Evolutionary conservation across 2,113 vertebrate species (phyloP).

Genomic region (Rattus norvegicus): DNA sequence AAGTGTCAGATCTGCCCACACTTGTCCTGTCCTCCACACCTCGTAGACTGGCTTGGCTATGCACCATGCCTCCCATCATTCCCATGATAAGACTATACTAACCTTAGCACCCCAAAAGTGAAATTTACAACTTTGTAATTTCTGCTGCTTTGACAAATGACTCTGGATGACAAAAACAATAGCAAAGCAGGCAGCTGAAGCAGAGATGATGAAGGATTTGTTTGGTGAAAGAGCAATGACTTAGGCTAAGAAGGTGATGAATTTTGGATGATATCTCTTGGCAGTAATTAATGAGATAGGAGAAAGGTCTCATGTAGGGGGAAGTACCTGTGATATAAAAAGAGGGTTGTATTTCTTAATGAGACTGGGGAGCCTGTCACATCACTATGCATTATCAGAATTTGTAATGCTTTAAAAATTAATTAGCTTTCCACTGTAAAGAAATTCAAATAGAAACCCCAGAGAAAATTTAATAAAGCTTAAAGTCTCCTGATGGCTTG

Average conservation of each 20-base stretch:
- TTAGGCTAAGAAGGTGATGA: slow-evolving; percentile 34
- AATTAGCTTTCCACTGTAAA: slow-evolving; percentile 42
- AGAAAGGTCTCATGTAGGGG: slow-evolving; percentile 3
- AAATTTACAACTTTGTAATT: background rate
- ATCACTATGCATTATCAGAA: slow-evolving; percentile 49
- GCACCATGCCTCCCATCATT: background rate
- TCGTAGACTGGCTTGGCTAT: background rate
- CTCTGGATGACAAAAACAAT: background rate
- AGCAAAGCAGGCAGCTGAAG: slow-evolving; percentile 8
- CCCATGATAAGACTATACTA: background rate
- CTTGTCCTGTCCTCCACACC: background rate
- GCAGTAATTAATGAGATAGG: slow-evolving; percentile 58
- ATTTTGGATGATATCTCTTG: slow-evolving; percentile 42
- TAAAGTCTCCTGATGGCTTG: background rate
- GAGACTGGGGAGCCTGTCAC: slow-evolving; percentile 14
- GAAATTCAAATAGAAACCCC: slow-evolving; percentile 24
- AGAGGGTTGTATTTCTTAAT: background rate
- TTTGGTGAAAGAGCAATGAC: background rate
- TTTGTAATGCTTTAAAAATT: slow-evolving; percentile 60
- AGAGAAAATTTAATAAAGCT: background rate
- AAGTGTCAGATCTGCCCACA: background rate
- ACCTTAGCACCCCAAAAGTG: background rate
- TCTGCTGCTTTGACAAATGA: background rate
- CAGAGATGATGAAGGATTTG: background rate
- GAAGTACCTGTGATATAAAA: background rate